These are phyloP conservation scores for Pterocles burchelli DNA, from an alignment of 2,113 vertebrate genomes.

Conservation along the genomic window DNA sequence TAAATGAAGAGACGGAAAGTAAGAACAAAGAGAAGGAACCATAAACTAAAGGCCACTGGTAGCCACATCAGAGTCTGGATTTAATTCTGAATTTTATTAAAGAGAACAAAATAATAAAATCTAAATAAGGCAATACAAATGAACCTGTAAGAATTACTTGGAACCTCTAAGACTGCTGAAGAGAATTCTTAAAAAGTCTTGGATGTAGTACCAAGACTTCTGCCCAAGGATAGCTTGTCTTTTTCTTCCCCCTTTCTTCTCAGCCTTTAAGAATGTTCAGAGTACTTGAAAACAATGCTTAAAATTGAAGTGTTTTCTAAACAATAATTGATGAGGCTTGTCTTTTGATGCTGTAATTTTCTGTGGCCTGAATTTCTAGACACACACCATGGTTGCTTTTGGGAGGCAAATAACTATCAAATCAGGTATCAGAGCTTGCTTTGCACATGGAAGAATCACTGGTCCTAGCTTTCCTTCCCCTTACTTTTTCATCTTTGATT, in stretches of 20 bases:
- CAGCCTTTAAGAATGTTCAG: background rate
- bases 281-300: background rate
- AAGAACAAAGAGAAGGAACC: background rate
- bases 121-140: background rate
- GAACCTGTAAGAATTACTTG: background rate
- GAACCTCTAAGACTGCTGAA: background rate
- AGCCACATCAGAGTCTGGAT: background rate
- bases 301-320: background rate
- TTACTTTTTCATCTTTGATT: constrained; percentile 25
- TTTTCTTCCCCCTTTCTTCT: background rate
- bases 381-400: background rate
- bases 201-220: background rate
- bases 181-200: background rate
- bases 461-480: background rate
- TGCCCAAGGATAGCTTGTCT: background rate
- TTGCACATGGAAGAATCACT: background rate
- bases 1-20: background rate
- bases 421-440: background rate
- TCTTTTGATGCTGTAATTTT: background rate
- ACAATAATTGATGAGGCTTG: background rate
- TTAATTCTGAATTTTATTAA: background rate
- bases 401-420: background rate
- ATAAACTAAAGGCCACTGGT: background rate
- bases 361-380: background rate
- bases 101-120: background rate